These are phyloP conservation scores for Andrena fulva DNA, from an alignment of 2,888 invertebrate genomes.

Conservation along the genomic window DNA sequence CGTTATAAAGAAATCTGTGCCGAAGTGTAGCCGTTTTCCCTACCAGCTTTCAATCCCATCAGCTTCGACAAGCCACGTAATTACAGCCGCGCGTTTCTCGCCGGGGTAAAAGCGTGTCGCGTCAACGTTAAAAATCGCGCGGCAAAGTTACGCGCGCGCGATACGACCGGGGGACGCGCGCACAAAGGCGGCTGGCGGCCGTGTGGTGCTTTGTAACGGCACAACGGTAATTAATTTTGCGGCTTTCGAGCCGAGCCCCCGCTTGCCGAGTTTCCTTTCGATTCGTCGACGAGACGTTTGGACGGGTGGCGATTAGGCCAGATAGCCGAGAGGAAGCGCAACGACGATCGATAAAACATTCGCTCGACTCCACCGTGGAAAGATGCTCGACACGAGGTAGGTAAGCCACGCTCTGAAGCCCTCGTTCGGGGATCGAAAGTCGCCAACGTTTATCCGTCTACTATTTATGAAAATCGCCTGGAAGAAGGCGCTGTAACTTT, in stretches of 20 bases:
- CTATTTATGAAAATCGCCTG: slow-evolving; percentile 8
- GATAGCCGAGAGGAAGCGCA: too few relatives aligned
- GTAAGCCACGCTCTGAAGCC: not conserved
- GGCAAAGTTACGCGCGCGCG: slow-evolving; percentile 19
- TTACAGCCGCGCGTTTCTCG: not conserved
- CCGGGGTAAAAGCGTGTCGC: not conserved
- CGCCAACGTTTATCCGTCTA: not conserved
- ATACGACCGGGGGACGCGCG: slow-evolving; percentile 24
- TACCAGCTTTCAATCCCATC: not conserved
- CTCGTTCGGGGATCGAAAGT: not conserved
- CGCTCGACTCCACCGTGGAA: not conserved
- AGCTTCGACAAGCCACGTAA: slow-evolving; percentile 3
- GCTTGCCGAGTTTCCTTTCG: not conserved
- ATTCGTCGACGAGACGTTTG: not conserved
- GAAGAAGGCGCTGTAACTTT: not conserved
- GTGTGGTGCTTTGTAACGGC: slow-evolving; percentile 53
- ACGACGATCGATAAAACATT: not conserved
- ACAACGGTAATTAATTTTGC: slow-evolving; percentile 65
- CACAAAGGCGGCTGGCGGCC: slow-evolving; percentile 49
- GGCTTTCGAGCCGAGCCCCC: slow-evolving; percentile 14
- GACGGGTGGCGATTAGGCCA: not conserved
- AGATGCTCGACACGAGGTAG: not conserved
- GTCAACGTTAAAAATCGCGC: slow-evolving; percentile 50
- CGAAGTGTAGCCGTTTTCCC: not conserved
- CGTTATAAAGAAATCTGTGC: not conserved